These are phyloP conservation scores for Haliaeetus leucogaster DNA, from an alignment of 2,113 vertebrate species.

Conservation along the genomic window DNA sequence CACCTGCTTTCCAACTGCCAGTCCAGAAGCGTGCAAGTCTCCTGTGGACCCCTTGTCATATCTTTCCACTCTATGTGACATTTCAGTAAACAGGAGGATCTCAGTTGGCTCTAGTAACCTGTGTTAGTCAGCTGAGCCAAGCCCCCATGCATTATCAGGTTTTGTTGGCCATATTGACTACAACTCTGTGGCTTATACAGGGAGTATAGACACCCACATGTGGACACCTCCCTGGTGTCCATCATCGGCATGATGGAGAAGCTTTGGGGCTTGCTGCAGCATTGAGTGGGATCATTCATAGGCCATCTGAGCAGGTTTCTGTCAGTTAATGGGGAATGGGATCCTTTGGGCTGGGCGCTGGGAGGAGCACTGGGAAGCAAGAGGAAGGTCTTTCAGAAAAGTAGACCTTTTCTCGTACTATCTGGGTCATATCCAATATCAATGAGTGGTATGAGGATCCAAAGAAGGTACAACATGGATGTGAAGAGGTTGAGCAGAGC, in stretches of 20 bases:
- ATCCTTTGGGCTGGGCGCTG: not conserved
- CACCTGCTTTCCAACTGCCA: not conserved
- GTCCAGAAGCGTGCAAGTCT: not conserved
- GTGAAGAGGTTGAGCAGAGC: not conserved
- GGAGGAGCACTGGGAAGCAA: not conserved
- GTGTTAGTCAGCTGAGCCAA: not conserved
- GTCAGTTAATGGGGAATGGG: not conserved
- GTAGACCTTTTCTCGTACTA: rapidly evolving
- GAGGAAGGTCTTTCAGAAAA: not conserved
- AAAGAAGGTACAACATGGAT: not conserved
- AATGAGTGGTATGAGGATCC: not conserved
- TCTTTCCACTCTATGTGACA: not conserved
- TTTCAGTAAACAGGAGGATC: not conserved
- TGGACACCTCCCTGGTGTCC: not conserved
- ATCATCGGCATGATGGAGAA: not conserved
- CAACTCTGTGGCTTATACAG: not conserved
- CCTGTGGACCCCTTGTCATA: not conserved
- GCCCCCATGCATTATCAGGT: too few species aligned
- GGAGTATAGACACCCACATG: not conserved
- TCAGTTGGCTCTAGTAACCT: not conserved
- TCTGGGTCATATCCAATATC: not conserved
- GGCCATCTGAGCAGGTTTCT: not conserved
- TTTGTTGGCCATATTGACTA: not conserved
- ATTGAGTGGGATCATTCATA: not conserved
- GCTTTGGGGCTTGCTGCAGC: not conserved